phyloP scores from a whole-genome alignment of 1,140 invertebrate genomes.

The Microvelia longipes region DNA sequence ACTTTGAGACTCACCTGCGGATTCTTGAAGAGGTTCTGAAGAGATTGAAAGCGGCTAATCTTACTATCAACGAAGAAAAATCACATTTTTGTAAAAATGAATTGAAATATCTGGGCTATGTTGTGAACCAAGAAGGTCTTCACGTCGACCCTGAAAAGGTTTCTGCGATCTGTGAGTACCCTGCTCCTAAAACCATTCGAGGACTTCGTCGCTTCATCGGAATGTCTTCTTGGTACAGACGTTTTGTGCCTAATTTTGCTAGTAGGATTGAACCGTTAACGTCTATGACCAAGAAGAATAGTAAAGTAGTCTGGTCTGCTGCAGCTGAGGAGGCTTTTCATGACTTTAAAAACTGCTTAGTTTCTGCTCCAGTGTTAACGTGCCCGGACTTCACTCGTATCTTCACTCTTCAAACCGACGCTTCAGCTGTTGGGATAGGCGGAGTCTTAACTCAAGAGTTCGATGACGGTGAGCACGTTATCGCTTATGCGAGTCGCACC shows the following conservation, averaged over 20 bases:
- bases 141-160: slow-evolving; percentile 8
- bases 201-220: slow-evolving; percentile 32
- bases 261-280: slow-evolving; percentile 25
- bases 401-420: slow-evolving; percentile 24
- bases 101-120: slow-evolving; percentile 11
- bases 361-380: slow-evolving; percentile 12
- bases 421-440: slow-evolving; percentile 22
- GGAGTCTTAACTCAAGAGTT: slow-evolving; percentile 22
- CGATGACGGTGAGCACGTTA: slow-evolving; percentile 18
- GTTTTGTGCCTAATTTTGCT: slow-evolving; percentile 32
- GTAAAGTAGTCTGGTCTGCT: neutral
- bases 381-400: slow-evolving; percentile 21
- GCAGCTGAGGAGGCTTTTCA: slow-evolving; percentile 17
- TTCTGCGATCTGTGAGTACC: slow-evolving; percentile 18
- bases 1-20: slow-evolving; percentile 21
- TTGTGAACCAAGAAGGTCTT: slow-evolving; percentile 5
- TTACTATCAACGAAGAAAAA: slow-evolving; percentile 25
- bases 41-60: slow-evolving; percentile 19
- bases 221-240: slow-evolving; percentile 30
- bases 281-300: neutral
- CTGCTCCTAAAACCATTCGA: slow-evolving; percentile 24
- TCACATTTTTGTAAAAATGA: slow-evolving; percentile 24
- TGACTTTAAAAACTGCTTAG: slow-evolving; percentile 20
- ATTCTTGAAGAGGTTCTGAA: slow-evolving; percentile 19
- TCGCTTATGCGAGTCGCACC: slow-evolving; percentile 31